Evolutionary conservation across 2,888 invertebrate genomes (phyloP).

Genomic region (Orgyia antiqua): DNA sequence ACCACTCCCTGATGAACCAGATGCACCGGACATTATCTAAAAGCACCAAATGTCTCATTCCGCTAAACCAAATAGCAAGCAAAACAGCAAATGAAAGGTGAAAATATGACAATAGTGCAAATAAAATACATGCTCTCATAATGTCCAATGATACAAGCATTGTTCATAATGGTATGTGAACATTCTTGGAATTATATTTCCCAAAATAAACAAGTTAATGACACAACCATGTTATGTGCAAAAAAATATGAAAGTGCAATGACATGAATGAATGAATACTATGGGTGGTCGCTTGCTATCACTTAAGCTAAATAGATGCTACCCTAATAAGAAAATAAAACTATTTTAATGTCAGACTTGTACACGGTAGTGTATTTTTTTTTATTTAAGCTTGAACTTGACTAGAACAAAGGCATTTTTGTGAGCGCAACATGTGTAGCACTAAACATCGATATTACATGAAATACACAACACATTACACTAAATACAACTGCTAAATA

Average conservation of each 20-base stretch:
- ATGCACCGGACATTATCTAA: slow-evolving; percentile 81
- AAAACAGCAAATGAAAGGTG: slow-evolving; percentile 14
- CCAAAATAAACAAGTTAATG: slow-evolving; percentile 24
- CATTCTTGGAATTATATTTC: slow-evolving; percentile 12
- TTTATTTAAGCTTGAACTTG: slow-evolving; percentile 34
- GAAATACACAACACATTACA: slow-evolving; percentile 25
- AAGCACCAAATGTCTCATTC: slow-evolving; percentile 62
- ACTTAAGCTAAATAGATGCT: slow-evolving; percentile 3
- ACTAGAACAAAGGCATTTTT: slow-evolving; percentile 59
- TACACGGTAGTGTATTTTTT: slow-evolving; percentile 28
- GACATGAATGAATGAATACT: slow-evolving; percentile 14
- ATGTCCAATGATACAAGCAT: slow-evolving; percentile 2
- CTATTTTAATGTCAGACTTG: slow-evolving; percentile 21
- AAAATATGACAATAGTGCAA: slow-evolving; percentile 9
- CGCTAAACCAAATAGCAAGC: slow-evolving; percentile 53
- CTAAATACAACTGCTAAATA: slow-evolving; percentile 19
- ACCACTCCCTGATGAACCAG: slow-evolving; percentile 78
- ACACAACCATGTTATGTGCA: slow-evolving; percentile 18
- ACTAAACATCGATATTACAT: slow-evolving; percentile 16
- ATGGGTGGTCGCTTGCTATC: too few relatives aligned
- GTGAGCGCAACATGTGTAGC: slow-evolving; percentile 12
- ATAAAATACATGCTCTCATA: slow-evolving; percentile 5
- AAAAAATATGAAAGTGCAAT: slow-evolving; percentile 21
- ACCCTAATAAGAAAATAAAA: slow-evolving; percentile 6
- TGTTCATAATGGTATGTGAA: slow-evolving; percentile 6